Base-by-base conservation (phyloP, 1,140 invertebrate genomes). In the Trichomalopsis sarcophagae region DNA sequence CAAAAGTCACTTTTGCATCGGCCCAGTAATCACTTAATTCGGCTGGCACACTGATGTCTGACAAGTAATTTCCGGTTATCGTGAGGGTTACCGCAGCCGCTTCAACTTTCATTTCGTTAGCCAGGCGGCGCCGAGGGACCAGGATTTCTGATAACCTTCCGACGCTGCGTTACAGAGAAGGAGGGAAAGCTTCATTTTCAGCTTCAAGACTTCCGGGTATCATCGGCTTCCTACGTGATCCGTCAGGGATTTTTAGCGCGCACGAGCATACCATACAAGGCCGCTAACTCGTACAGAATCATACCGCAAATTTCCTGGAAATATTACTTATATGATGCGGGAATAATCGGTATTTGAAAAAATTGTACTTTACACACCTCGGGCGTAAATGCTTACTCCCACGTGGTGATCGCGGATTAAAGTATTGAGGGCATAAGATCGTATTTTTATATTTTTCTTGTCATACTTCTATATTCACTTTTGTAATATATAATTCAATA, bases 61-160 rank as follows among this genome's bases (percentile, higher is more conserved):
- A 90, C 88, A 88, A 90, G 89, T 89, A 91, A 91, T 91, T 90
- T 91, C 91, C 90, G 87, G 87, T 88, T 88, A 90, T 91, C 89
- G 88, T 86, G 87, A 40, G 62, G 73, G 55, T 85, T 85, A 76
- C 69, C 77, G 75, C 55, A 2, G 21, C 55, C 40, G 73, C 71
- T 30, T 66, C 55, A 89, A 89, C 87, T 88, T 89, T 88, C 50
- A 62, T 81, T 88, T 90, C 87, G 89, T 91, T 90, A 89, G 84
- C 77, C 40, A 21, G 2, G 3, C 10, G 4, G 27, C n/a, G 27
- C 71, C 27, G 36, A 66, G 55, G 50, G 0, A 14, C 50, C 23
- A 13, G 36, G 88, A 88, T 87, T 88, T 23, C 73, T 85, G 84
- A 50, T 69, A 85, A 66, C 21, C 84, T 88, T 82, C 84, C 68